Evolutionary conservation across 2,113 vertebrate species (phyloP).

Genomic region (Sardina pilchardus): DNA sequence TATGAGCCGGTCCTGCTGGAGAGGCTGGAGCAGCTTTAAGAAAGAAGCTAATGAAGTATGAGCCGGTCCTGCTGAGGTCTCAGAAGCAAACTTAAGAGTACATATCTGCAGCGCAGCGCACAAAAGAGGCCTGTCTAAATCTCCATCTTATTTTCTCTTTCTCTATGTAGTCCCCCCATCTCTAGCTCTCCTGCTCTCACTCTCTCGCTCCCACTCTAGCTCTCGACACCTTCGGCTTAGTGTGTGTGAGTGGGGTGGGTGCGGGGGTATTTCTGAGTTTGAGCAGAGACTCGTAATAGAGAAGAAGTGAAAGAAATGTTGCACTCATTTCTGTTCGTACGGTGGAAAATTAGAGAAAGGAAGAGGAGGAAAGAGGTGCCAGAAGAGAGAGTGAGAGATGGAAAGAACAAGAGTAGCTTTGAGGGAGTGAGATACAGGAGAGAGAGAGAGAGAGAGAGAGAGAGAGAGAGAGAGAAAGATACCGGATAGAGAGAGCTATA

Average conservation of each 20-base stretch:
- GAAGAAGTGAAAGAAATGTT: background rate
- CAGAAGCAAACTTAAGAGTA: conserved; percentile 9
- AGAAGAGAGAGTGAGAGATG: background rate
- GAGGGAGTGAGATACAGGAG: background rate
- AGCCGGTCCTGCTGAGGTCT: background rate
- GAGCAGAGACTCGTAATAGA: background rate
- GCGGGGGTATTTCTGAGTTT: no score
- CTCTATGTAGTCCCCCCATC: background rate
- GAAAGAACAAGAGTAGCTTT: background rate
- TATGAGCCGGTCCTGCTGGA: background rate
- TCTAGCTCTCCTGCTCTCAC: background rate
- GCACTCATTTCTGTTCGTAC: background rate
- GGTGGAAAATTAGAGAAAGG: background rate
- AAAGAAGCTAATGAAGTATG: background rate
- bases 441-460: background rate
- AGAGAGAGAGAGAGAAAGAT: background rate
- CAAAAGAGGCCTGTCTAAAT: background rate
- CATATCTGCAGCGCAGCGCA: conserved; percentile 13
- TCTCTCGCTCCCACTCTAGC: no score
- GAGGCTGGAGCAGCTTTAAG: background rate
- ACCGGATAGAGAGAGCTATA: background rate
- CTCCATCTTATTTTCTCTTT: background rate
- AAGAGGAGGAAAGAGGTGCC: background rate
- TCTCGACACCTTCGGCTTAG: background rate
- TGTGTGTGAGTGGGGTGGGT: background rate